Evolutionary conservation across 2,888 invertebrate species (phyloP), one percentile per base, ranked within the genome.

Genomic region (Petrolisthes cinctipes): DNA sequence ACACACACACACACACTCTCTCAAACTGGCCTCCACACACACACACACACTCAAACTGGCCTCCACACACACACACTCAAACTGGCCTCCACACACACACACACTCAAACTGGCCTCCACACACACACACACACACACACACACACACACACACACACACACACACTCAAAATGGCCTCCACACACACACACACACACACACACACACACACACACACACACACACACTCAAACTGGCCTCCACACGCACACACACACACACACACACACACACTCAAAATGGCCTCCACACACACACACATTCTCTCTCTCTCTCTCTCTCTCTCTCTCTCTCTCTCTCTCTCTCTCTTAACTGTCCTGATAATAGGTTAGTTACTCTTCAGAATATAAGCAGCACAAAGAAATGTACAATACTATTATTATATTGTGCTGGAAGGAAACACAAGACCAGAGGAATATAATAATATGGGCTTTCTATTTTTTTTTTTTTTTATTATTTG

Each of bases 201-300:
- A 66, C 66, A 66, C 66, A 66, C 66, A 66, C 66, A 66, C 66
- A 66, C 66, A 66, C 66, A 66, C 66, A 66, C 66, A 66, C 66
- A 66, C 66, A 66, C 66, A 66, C n/a, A 4, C 68, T 68, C 68
- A 17, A 14, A 17, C 68, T 68, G 17, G 0, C 68, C n/a, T n/a
- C n/a, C 4, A 17, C 6, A 17, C 68, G n/a, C n/a, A n/a, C n/a
- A n/a, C n/a, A n/a, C n/a, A n/a, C n/a, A 17, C 68, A 17, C 68
- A 17, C 68, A 17, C 68, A 4, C 68, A 17, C 68, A 17, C 6
- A 5, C n/a, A 4, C 68, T 68, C 68, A 17, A 14, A 17, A 4
- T 68, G 17, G 0, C 68, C n/a, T n/a, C n/a, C 4, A 17, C 6
- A 17, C 68, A 17, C 68, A 17, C 68, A 17, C 68, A 17, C 68